phyloP scores from a whole-genome alignment of 2,113 vertebrate species.

The Mirza zaza region DNA sequence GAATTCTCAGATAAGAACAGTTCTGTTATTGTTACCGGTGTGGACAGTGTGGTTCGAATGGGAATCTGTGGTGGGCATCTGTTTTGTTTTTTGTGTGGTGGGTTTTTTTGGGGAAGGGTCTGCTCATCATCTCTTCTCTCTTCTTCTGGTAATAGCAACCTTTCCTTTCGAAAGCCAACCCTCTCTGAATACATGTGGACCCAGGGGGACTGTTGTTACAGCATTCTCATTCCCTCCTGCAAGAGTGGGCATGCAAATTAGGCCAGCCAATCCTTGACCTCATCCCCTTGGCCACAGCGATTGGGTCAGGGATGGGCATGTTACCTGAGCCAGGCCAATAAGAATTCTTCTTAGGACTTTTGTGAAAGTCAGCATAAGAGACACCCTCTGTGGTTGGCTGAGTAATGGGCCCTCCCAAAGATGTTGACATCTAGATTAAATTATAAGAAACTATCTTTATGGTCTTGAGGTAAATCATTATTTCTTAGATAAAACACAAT shows the following conservation, averaged over 20 bases:
- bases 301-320: background rate
- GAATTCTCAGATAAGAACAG: background rate
- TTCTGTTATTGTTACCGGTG: background rate
- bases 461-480: background rate
- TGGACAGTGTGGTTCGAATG: background rate
- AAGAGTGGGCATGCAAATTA: background rate
- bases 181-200: background rate
- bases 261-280: background rate
- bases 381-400: background rate
- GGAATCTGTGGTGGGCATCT: background rate
- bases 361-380: background rate
- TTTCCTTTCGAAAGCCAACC: background rate
- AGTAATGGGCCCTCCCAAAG: background rate
- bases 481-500: background rate
- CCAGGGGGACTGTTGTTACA: background rate
- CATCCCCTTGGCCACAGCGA: background rate
- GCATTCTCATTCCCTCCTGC: background rate
- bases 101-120: background rate
- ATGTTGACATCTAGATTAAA: background rate
- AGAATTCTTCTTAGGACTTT: background rate
- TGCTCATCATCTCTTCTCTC: background rate
- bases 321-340: background rate
- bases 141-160: background rate
- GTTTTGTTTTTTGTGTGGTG: background rate
- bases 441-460: background rate